These are phyloP conservation scores for Catagonus wagneri DNA, from an alignment of 2,113 vertebrate genomes.

Conservation along the genomic window DNA sequence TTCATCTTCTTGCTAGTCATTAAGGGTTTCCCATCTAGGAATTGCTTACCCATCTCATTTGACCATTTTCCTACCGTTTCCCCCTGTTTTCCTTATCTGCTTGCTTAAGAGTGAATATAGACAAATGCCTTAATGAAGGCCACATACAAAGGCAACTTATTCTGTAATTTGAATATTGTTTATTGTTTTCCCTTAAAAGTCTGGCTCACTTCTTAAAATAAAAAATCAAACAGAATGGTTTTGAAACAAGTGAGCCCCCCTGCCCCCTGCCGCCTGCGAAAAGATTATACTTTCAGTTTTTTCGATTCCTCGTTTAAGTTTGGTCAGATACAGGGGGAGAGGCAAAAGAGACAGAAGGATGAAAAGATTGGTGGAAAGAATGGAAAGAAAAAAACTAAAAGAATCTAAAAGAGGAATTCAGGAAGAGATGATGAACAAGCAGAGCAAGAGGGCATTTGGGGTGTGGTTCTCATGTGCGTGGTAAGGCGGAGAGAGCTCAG, in stretches of 20 bases:
- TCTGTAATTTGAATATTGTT: conserved; percentile 7
- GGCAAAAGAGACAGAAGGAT: background rate
- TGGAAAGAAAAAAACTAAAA: background rate
- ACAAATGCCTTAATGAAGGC: conserved; percentile 30
- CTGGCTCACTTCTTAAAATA: conserved; percentile 27
- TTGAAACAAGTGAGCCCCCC: conserved; percentile 11
- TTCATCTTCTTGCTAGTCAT: conserved; percentile 43
- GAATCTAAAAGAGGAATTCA: background rate
- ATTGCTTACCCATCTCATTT: background rate
- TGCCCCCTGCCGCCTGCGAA: no score
- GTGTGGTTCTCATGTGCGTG: background rate
- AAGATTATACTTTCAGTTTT: background rate
- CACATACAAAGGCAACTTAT: background rate
- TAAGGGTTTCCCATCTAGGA: background rate
- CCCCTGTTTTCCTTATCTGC: background rate
- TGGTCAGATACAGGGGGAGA: background rate
- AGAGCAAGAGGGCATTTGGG: conserved; percentile 60
- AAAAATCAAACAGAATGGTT: conserved; percentile 14
- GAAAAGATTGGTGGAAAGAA: conserved; percentile 24
- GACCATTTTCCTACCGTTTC: background rate
- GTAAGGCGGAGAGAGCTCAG: background rate
- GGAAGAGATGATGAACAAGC: background rate
- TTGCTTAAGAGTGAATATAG: background rate
- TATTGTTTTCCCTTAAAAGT: background rate
- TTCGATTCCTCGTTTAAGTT: conserved; percentile 8